These are phyloP conservation scores for Pseudeuparius sepicola DNA, from an alignment of 2,888 invertebrate genomes.

Conservation along the genomic window DNA sequence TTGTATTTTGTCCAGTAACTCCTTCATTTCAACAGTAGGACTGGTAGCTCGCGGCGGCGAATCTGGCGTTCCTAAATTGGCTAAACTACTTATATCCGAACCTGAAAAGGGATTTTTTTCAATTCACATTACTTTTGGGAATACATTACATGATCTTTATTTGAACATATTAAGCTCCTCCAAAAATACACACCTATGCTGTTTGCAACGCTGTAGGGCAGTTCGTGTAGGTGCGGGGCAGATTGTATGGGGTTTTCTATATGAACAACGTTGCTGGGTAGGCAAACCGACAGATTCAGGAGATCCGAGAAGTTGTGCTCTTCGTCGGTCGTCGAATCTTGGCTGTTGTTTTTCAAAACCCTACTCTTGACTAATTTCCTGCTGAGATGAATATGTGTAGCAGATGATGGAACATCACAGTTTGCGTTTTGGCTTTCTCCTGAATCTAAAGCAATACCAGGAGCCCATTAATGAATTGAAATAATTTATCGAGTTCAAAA, in stretches of 20 bases:
- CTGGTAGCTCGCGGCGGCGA: constrained; percentile 78
- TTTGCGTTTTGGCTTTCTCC: no score
- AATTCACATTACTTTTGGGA: no score
- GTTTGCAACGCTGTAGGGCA: constrained; percentile 36
- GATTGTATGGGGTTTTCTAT: constrained; percentile 29
- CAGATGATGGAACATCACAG: no score
- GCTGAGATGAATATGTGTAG: no score
- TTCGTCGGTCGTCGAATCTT: constrained; percentile 34
- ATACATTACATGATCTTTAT: no score
- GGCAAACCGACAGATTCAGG: constrained; percentile 36
- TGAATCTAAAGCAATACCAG: no score
- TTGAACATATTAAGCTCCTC: constrained; percentile 56
- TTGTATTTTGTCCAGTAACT: constrained; percentile 62
- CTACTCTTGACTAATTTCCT: constrained; percentile 1
- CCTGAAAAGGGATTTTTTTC: no score
- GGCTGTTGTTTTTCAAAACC: constrained; percentile 25
- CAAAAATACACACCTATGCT: constrained; percentile 50
- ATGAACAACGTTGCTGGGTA: constrained; percentile 30
- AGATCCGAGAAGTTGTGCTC: constrained; percentile 37
- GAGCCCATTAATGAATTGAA: no score
- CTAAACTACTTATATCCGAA: constrained; percentile 61
- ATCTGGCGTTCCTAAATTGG: constrained; percentile 55
- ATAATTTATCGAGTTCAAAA: no score
- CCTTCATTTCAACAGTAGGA: constrained; percentile 65
- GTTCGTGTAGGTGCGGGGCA: constrained; percentile 28